Base-by-base conservation (phyloP, 2,888 invertebrate species). In the Drosophila tripunctata region DNA sequence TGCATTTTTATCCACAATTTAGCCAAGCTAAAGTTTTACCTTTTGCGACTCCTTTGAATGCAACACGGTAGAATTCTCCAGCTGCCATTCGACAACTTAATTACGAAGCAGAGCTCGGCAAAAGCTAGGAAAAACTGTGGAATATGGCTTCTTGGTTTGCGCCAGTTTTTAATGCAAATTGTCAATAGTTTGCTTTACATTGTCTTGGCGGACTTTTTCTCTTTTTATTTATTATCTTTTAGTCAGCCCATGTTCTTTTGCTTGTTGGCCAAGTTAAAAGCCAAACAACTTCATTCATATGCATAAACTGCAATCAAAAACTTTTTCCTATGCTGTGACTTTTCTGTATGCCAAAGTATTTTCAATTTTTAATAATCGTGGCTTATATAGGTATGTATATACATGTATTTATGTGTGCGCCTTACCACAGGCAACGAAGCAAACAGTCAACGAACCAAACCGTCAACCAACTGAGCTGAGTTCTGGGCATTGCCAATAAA, bases 251-350 rank as follows among this genome's bases (percentile, higher is more conserved):
- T 65, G 67, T 73, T 48, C 54, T 58, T 58, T 64, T 41, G 61
- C 57, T 64, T 69, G 56, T 62, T 63, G 68, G 62, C 51, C 66
- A 80, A 72, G 65, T 75, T 62, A 41, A 57, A 75, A 65, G 79
- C 76, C 83, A 75, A 78, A 85, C 76, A 78, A 67, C 71, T 81
- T 85, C 66, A 85, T 79, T 79, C 78, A 81, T 75, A 85, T 79
- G 85, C 85, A 81, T 78, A 81, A 78, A 81, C 68, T 85, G 78
- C 85, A 78, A 81, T 79, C 71, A 70, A 71, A 75, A 74, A 55
- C 51, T 63, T 50, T 67, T 36, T 45, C 47, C 51, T 35, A 15
- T 19, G 24, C 38, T 27, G 17, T 12, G 35, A 41, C 17, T 56
- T 43, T 41, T n/a, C 12, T 41, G 66, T 45, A 63, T 30, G 44